Evolutionary conservation across 2,888 invertebrate genomes (phyloP).

Genomic region (Lasioglossum zephyrum): DNA sequence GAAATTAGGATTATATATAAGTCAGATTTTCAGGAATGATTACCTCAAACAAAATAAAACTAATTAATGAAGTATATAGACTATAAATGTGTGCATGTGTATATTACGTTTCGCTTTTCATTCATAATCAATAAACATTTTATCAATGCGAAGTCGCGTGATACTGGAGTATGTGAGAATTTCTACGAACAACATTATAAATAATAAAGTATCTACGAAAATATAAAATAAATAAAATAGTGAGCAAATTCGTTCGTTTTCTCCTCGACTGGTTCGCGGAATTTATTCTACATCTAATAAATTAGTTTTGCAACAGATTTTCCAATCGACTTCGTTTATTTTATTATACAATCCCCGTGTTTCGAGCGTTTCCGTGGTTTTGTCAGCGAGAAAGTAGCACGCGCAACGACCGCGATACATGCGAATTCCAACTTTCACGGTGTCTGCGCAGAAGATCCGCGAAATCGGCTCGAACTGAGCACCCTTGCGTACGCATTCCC

Average conservation of each 20-base stretch:
- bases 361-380: not conserved
- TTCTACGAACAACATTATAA: not conserved
- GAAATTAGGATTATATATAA: slow-evolving; percentile 87
- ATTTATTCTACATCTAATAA: not conserved
- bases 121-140: not conserved
- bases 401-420: not conserved
- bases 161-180: not conserved
- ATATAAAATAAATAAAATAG: not conserved
- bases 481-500: slow-evolving; percentile 52
- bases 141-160: not conserved
- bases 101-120: not conserved
- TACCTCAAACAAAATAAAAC: slow-evolving; percentile 85
- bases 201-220: not conserved
- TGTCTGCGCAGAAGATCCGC: slow-evolving; percentile 49
- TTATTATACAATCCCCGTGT: not conserved
- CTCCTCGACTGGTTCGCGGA: not conserved
- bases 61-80: not conserved
- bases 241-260: not conserved
- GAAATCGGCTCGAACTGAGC: slow-evolving; percentile 44
- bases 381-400: not conserved
- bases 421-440: slow-evolving; percentile 8
- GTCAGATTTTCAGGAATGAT: slow-evolving; percentile 87
- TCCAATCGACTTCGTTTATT: not conserved
- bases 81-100: not conserved
- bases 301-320: not conserved